Conservation (phyloP, 2,113 vertebrate species). For the Gulo gulo region DNA sequence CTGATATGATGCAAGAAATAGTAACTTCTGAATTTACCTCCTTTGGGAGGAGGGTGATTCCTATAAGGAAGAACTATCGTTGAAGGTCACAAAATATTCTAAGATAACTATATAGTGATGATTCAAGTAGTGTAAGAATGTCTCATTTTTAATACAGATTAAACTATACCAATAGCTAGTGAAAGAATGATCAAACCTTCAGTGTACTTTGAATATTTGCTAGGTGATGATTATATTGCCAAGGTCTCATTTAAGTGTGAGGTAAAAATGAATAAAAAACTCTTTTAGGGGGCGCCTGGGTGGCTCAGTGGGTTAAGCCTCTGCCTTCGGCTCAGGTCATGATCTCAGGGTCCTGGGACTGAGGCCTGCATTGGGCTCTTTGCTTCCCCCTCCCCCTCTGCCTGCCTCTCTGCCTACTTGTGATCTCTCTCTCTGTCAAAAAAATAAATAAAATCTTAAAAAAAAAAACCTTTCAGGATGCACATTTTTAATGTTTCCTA, state of each 20-base stretch:
- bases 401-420: too few species aligned
- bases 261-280: conserved; percentile 8
- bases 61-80: not conserved
- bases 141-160: not conserved
- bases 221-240: not conserved
- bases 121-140: not conserved
- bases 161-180: not conserved
- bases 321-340: too few species aligned
- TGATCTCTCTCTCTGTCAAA: too few species aligned
- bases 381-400: too few species aligned
- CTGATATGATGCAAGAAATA: not conserved
- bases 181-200: not conserved
- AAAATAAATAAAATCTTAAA: too few species aligned
- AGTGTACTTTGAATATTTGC: not conserved
- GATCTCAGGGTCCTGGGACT: too few species aligned
- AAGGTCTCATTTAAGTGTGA: not conserved
- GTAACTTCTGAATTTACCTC: not conserved
- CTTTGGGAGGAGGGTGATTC: not conserved
- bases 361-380: too few species aligned
- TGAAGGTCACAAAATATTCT: not conserved
- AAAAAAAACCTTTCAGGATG: not conserved
- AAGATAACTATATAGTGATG: not conserved
- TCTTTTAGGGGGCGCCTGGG: too few species aligned
- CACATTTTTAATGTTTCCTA: conserved; percentile 33
- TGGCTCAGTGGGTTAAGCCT: too few species aligned